Base-by-base conservation (phyloP, 2,797 vertebrate genomes). In the Simalia tracyae region DNA sequence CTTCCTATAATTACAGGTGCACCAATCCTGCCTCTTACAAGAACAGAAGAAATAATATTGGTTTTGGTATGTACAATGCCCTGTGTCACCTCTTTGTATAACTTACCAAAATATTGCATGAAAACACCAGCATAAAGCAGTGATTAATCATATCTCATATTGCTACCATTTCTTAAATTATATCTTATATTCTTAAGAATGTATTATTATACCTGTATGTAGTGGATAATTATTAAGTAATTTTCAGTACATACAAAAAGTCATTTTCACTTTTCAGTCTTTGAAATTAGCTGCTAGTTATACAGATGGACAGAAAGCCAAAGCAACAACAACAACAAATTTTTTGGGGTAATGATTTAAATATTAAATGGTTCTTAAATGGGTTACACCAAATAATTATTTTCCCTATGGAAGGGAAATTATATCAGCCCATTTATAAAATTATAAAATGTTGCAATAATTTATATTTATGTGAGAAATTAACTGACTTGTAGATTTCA, bases 241-340 rank as follows among this genome's bases (percentile, higher is more conserved):
- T 88, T 93, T 66, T 57, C 61, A 87, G 24, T 92, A 19, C 92
- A 63, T 94, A 93, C 90, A 89, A 89, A 63, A 9, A n/a, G 0
- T 63, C 87, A 2, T 94, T 95, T 94, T 24, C 76, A 87, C 0
- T 95, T 81, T 94, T 84, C 93, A 88, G 93, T 95, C 66, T 91
- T 19, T 95, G 89, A 91, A 90, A 94, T 54, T 94, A 94, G 89
- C 87, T 90, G 8, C 5, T 94, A 0, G 93, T 86, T 93, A 92
- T 94, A 57, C 94, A 95, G 92, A 92, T 95, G 91, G 95, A 92
- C 91, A 95, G 91, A 94, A 95, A 96, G 94, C 92, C 93, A 88
- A 92, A 96, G 56, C 94, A 94, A 81, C 61, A 0, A 90, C 92
- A 89, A 95, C 93, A 91, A 12, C 61, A 90, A 72, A 26, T 50